Evolutionary conservation across 1,140 invertebrate species (phyloP), one percentile per base, ranked within the genome.

Genomic region (Anagrus nilaparvatae): DNA sequence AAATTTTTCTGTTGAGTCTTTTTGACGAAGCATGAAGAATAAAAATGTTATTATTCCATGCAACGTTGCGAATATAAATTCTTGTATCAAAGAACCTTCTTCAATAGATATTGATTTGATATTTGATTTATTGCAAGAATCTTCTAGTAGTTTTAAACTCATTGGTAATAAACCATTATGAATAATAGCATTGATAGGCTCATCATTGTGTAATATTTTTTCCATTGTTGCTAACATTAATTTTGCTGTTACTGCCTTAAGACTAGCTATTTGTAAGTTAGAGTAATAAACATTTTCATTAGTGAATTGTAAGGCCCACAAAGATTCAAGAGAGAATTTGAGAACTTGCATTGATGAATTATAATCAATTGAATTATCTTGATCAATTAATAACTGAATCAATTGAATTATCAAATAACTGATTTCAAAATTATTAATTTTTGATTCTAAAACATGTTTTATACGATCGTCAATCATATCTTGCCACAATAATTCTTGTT

Each of bases 141-240:
- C 76, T 51, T 78, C 76, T 13, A 78, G 47, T 10, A 79, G 52
- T 48, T 73, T 65, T 5, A 78, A 47, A 3, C 75, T 67, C 71
- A 78, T 76, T 5, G 76, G 77, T 9, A 81, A 35, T 14, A 77
- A 65, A 0, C 76, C 77, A 51, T 74, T 76, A 36, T 75, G 72
- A 21, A 78, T 76, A 9, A 78, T 61, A 47, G 74, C 72, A 3
- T 68, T 67, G 28, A 70, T 79, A 0, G 75, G 61, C 37, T 77
- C 76, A 12, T 74, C 64, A 24, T 71, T 63, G 5, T 71, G 56
- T 0, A 78, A 53, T 5, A 77, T 71, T 50, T 73, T 69, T 42
- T 78, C 71, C 32, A 80, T 45, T 0, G 75, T 67, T 5, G 67
- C 69, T 3, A 79, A 60, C 48, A 81, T 67, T 1, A 79, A 55